A percentile compares a stretch with the other conserved stretches of the same genome.
Evolutionary conservation across 2,888 invertebrate species (phyloP).

Genomic region (Podabrus alpinus): DNA sequence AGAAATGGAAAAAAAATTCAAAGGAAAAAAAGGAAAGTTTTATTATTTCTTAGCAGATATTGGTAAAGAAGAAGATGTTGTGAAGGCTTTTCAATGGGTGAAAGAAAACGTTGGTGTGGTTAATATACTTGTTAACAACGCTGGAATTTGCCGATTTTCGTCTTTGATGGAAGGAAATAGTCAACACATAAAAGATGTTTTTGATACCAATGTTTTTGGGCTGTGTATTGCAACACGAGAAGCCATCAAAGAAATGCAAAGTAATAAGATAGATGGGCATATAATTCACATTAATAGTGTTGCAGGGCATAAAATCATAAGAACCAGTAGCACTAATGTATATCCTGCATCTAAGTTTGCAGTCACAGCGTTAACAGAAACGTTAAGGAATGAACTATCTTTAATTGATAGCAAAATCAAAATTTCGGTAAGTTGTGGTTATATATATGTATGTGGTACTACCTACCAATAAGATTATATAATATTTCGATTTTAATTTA

Average conservation of each 20-base stretch:
- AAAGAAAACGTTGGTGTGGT: background rate
- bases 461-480: background rate
- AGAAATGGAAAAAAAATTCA: no score
- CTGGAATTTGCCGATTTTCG: background rate
- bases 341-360: background rate
- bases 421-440: background rate
- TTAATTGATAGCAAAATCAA: background rate
- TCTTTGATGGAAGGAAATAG: background rate
- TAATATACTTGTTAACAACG: no score
- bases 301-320: background rate
- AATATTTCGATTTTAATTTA: conserved; percentile 16
- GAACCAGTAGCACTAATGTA: background rate
- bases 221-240: background rate
- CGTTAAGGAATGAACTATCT: background rate
- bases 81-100: background rate
- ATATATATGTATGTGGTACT: no score
- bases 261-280: background rate
- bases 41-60: background rate
- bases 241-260: background rate
- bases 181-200: background rate
- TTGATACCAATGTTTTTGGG: background rate
- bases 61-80: background rate
- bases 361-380: background rate
- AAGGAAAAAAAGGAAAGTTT: no score
- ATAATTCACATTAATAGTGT: background rate